phyloP scores from a whole-genome alignment of 2,888 invertebrate species.

The Yponomeuta cagnagella region DNA sequence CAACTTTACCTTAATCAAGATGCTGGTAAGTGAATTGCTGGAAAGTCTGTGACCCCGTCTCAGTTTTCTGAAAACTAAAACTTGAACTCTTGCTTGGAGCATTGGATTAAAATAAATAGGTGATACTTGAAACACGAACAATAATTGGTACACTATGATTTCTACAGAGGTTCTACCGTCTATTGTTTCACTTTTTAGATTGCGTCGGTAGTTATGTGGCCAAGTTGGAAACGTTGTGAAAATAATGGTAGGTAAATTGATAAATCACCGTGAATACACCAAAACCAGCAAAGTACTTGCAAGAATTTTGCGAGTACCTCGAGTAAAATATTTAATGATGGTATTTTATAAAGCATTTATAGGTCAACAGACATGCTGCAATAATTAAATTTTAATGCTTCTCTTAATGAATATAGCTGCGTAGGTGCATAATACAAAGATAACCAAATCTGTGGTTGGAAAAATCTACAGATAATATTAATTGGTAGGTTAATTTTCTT shows the following conservation, averaged over 20 bases:
- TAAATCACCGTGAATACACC: not conserved
- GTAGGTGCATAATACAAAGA: no score
- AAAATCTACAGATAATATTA: no score
- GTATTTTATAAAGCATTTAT: no score
- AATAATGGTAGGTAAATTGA: not conserved
- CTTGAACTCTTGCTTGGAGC: not conserved
- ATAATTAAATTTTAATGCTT: no score
- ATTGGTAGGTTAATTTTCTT: no score
- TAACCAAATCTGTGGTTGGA: no score
- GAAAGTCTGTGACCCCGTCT: not conserved
- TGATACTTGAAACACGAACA: not conserved
- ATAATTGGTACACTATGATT: not conserved
- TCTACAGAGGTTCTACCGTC: not conserved
- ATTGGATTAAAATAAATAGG: not conserved
- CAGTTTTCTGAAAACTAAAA: not conserved
- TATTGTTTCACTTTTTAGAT: not conserved
- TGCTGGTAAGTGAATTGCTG: slow-evolving; percentile 55
- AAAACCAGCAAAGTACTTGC: not conserved
- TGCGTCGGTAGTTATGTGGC: not conserved
- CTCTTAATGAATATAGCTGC: no score
- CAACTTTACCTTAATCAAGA: slow-evolving; percentile 28
- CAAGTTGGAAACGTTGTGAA: not conserved
- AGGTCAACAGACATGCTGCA: no score
- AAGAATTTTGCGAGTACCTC: not conserved
- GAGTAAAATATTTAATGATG: not conserved